These are phyloP conservation scores for Chaetoderma sp. DNA, from an alignment of 2,888 invertebrate species.

Conservation along the genomic window DNA sequence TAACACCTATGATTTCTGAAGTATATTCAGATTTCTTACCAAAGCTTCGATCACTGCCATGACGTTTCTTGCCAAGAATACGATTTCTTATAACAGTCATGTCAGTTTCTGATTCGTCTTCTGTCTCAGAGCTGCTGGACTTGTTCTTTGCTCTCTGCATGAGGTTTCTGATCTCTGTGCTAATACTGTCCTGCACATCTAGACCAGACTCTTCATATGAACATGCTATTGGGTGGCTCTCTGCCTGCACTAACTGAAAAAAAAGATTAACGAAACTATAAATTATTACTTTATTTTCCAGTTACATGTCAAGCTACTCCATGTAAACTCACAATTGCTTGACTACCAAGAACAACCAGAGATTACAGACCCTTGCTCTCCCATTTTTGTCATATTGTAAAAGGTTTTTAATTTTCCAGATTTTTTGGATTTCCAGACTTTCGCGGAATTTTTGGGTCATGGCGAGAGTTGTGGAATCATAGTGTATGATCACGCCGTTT, in stretches of 20 bases:
- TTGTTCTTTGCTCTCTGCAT: conserved; percentile 53
- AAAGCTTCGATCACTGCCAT: conserved; percentile 61
- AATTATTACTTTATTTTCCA: not conserved
- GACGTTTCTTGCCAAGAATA: conserved; percentile 45
- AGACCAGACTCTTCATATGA: conserved; percentile 58
- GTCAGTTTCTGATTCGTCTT: conserved; percentile 64
- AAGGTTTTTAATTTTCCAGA: too few species aligned
- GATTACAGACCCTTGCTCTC: too few species aligned
- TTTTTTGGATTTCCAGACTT: too few species aligned
- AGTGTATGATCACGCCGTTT: too few species aligned
- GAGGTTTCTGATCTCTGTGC: conserved; percentile 61
- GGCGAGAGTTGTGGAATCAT: too few species aligned
- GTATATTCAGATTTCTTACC: too few species aligned
- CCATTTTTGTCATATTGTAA: too few species aligned
- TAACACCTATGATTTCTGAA: too few species aligned
- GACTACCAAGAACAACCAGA: too few species aligned
- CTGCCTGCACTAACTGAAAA: conserved; percentile 55
- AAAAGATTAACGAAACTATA: not conserved
- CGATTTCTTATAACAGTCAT: conserved; percentile 67
- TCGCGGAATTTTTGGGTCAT: too few species aligned
- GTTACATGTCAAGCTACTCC: too few species aligned
- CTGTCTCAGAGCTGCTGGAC: conserved; percentile 66
- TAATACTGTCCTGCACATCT: conserved; percentile 58
- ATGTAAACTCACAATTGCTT: too few species aligned
- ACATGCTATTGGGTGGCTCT: conserved; percentile 64